Evolutionary conservation across 2,888 invertebrate species (phyloP), one percentile per base, ranked within the genome.

Genomic region (Bedellia somnulentella): DNA sequence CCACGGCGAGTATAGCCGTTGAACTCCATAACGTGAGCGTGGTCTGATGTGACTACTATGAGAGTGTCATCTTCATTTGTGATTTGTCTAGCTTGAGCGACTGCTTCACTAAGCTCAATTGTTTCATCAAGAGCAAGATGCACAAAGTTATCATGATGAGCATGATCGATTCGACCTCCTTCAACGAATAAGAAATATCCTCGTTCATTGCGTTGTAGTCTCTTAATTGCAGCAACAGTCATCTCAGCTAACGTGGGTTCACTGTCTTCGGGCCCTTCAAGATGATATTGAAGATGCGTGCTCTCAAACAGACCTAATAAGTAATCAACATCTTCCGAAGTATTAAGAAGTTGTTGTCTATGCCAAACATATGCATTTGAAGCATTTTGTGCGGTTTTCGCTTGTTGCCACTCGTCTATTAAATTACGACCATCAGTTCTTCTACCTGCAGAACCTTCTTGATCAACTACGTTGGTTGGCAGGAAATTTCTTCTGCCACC

Each of bases 161-260:
- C 86, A 41, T 80, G 79, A 48, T 86, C 85, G 29, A 86, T 86
- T 39, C 80, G 68, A 0, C 82, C 85, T 32, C 63, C 85, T 53
- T 86, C 86, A 11, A 91, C 85, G 47, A 91, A 85, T n/a, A 92
- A 57, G 47, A 89, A 87, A 51, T 80, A 92, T 0, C 92, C 92
- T 1, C 83, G 73, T 8, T 68, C 57, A 41, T 82, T 78, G 37
- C 80, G 80, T 15, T 73, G 66, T 27, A 93, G 64, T 2, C 86
- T 66, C 32, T 80, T 70, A 18, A 93, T 85, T 0, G 92, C 91
- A 5, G 79, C 78, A 60, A 62, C 66, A 1, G 66, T 67, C 25
- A 68, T 42, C 16, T 68, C 66, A 1, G 63, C 57, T 9, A 93
- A 58, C 0, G 85, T 82, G 0, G 90, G 90, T 35, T 81, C 79